phyloP scores from a whole-genome alignment of 2,797 vertebrate species.

The Falco biarmicus region DNA sequence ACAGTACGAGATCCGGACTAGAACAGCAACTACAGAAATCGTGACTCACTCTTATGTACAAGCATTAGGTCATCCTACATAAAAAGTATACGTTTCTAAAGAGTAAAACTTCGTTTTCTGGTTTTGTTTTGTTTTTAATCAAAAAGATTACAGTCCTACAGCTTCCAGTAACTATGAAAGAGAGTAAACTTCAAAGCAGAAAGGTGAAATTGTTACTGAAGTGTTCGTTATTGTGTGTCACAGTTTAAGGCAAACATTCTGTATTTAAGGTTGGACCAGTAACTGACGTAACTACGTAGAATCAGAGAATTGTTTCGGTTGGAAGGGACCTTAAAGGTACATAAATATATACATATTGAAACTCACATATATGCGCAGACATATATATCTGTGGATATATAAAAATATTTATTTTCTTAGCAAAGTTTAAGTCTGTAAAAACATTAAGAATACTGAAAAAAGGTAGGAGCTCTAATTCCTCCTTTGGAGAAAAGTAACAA shows the following conservation, averaged over 20 bases:
- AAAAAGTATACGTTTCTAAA: background rate
- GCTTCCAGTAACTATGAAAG: background rate
- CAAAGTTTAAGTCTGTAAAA: conserved; percentile 51
- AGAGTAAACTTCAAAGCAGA: background rate
- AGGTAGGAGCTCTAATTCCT: conserved; percentile 33
- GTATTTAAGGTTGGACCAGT: background rate
- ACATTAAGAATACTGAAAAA: conserved; percentile 28
- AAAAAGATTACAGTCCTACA: background rate
- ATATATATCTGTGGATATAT: conserved; percentile 2
- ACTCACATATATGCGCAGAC: background rate
- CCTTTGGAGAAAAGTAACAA: conserved; percentile 58
- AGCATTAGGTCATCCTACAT: background rate
- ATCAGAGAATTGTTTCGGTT: no score
- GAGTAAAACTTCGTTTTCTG: background rate
- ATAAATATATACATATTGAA: background rate
- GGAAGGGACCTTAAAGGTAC: no score
- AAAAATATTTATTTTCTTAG: conserved; percentile 56
- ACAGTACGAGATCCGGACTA: background rate
- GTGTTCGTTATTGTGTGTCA: background rate
- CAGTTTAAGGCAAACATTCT: background rate
- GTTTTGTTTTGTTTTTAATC: background rate
- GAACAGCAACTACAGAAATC: background rate
- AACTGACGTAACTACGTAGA: background rate
- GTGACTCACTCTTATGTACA: background rate
- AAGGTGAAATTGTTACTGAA: background rate